Percentiles rank a stretch among this genome's conserved stretches.
Conservation (phyloP, 92 coral and sea anemone species). For the Bergia sp. region DNA sequence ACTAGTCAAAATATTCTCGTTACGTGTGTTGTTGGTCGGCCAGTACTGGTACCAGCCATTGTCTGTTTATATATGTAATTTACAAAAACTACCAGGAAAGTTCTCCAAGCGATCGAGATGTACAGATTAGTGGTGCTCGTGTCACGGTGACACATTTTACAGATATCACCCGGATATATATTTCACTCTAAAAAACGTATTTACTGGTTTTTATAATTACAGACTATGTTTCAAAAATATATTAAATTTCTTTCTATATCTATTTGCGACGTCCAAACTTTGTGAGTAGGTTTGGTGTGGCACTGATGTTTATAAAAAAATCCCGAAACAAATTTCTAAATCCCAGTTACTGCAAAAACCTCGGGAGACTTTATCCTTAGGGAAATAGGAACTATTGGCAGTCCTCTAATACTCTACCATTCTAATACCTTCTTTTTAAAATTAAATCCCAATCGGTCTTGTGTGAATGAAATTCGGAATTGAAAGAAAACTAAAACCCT, state of each 20-base stretch:
- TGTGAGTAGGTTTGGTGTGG: neutral
- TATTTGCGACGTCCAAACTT: conserved; percentile 20
- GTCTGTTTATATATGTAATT: neutral
- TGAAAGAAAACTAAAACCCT: neutral
- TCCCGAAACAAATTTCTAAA: neutral
- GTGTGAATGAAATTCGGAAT: neutral
- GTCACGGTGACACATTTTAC: neutral
- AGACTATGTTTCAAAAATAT: conserved; percentile 67
- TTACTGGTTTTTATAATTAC: conserved; percentile 34
- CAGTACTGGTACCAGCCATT: conserved; percentile 3
- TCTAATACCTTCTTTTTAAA: conserved; percentile 7
- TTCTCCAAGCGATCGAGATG: neutral
- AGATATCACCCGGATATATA: conserved; percentile 19
- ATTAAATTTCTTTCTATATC: conserved; percentile 64
- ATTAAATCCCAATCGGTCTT: neutral
- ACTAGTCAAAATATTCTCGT: conserved; percentile 35
- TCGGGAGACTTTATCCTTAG: no score
- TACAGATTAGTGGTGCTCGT: neutral
- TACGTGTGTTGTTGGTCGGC: neutral
- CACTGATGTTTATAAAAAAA: neutral
- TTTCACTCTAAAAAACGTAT: conserved; percentile 32
- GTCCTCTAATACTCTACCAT: neutral
- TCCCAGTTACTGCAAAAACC: neutral
- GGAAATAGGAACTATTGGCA: neutral
- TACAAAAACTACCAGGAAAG: conserved; percentile 11